Percentiles rank a stretch among this genome's conserved stretches.
phyloP scores from a whole-genome alignment of 2,888 invertebrate species.

The Rhagium mordax region DNA sequence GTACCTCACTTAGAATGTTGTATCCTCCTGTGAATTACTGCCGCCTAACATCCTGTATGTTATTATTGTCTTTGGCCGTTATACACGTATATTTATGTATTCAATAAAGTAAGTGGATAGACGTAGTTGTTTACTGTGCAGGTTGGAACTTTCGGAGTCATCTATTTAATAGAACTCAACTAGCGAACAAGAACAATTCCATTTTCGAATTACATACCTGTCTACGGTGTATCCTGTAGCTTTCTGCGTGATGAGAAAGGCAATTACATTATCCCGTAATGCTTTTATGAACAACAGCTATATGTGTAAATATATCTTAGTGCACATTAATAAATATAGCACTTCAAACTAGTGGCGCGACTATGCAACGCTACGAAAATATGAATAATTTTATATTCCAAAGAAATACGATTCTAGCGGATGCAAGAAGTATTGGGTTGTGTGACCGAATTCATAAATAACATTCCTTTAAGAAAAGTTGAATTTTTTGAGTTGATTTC shows the following conservation, averaged over 20 bases:
- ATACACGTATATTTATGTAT: constrained; percentile 48
- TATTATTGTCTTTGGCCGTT: too few species aligned
- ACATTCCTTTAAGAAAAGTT: too few species aligned
- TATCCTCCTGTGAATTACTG: too few species aligned
- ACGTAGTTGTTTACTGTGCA: constrained; percentile 53
- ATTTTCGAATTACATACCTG: constrained; percentile 56
- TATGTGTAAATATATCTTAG: constrained; percentile 3
- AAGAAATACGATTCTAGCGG: too few species aligned
- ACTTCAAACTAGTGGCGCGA: not conserved
- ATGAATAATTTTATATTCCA: too few species aligned
- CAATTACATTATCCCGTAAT: constrained; percentile 54
- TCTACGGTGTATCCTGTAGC: constrained; percentile 47
- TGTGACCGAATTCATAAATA: too few species aligned
- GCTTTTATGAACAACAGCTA: not conserved
- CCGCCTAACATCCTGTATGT: too few species aligned
- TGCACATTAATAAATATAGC: not conserved
- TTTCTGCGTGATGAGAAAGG: constrained; percentile 60
- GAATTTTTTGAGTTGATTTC: too few species aligned
- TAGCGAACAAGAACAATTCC: constrained; percentile 42
- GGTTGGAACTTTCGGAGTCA: constrained; percentile 45
- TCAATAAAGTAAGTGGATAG: constrained; percentile 61
- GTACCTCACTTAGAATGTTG: too few species aligned
- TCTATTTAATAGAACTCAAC: constrained; percentile 46
- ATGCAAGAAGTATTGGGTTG: too few species aligned
- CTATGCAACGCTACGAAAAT: not conserved